phyloP scores from a whole-genome alignment of 2,113 vertebrate species.

The Lophochroa leadbeateri region DNA sequence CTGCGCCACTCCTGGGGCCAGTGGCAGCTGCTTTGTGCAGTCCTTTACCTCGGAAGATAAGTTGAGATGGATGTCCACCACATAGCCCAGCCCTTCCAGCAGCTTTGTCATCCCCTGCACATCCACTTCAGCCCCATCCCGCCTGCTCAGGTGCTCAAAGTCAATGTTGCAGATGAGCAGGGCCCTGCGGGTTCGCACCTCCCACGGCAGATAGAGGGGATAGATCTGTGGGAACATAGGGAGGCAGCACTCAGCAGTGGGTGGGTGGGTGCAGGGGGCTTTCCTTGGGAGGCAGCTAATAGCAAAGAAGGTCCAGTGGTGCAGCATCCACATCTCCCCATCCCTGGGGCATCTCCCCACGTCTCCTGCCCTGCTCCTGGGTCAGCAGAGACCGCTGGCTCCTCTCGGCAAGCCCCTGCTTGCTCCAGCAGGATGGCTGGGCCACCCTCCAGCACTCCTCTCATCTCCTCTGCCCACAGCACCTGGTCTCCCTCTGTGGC shows the following conservation, averaged over 20 bases:
- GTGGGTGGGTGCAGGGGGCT: not conserved
- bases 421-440: rapidly evolving
- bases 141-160: constrained; percentile 31
- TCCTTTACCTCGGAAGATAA: constrained; percentile 74
- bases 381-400: not conserved
- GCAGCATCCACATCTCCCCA: not conserved
- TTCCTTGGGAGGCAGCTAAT: not conserved
- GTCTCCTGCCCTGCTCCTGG: not conserved
- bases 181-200: constrained; percentile 67
- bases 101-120: constrained; percentile 68
- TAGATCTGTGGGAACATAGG: constrained; percentile 70
- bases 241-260: rapidly evolving
- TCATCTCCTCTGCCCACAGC: not conserved
- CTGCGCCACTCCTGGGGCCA: rapidly evolving
- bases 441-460: not conserved
- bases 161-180: constrained; percentile 82
- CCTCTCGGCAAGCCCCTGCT: not conserved
- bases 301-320: not conserved
- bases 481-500: not conserved
- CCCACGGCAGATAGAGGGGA: not conserved
- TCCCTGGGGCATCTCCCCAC: not conserved
- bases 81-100: constrained; percentile 71
- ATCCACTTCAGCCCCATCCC: constrained; percentile 76
- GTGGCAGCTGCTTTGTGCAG: not conserved
- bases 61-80: constrained; percentile 69